Conservation (phyloP, 2,797 vertebrate species). For the Poecilia velifera region DNA sequence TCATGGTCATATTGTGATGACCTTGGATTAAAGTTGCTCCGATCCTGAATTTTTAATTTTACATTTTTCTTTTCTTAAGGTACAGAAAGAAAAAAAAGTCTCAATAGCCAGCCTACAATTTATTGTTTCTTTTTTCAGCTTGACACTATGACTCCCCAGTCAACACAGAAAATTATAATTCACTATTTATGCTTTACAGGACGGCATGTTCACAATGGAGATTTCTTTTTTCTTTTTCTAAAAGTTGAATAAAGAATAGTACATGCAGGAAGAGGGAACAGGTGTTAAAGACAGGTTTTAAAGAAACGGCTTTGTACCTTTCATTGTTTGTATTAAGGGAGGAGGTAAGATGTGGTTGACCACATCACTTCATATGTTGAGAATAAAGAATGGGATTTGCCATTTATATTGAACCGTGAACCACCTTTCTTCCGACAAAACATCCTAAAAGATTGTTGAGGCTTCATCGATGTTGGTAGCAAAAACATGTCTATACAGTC, state of each 20-base stretch:
- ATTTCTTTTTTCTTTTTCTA: not conserved
- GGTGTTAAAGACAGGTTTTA: not conserved
- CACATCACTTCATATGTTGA: not conserved
- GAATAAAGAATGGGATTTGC: not conserved
- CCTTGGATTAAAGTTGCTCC: not conserved
- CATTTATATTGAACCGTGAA: not conserved
- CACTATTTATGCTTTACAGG: constrained; percentile 65
- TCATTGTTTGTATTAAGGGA: constrained; percentile 11
- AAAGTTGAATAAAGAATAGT: not conserved
- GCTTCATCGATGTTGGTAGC: not conserved
- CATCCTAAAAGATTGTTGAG: not conserved
- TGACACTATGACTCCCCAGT: not conserved
- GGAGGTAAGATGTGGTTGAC: not conserved
- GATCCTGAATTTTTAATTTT: not conserved
- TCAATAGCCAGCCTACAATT: not conserved
- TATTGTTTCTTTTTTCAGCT: not conserved
- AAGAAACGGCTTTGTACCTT: not conserved
- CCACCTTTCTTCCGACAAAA: not conserved
- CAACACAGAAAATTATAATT: constrained; percentile 59
- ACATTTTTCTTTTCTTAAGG: not conserved
- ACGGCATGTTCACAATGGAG: constrained; percentile 24
- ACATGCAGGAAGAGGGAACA: not conserved
- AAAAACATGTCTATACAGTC: not conserved
- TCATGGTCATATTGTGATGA: not conserved
- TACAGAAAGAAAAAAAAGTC: not conserved